Conservation (phyloP, 2,888 invertebrate species). For the Idaea biselata region DNA sequence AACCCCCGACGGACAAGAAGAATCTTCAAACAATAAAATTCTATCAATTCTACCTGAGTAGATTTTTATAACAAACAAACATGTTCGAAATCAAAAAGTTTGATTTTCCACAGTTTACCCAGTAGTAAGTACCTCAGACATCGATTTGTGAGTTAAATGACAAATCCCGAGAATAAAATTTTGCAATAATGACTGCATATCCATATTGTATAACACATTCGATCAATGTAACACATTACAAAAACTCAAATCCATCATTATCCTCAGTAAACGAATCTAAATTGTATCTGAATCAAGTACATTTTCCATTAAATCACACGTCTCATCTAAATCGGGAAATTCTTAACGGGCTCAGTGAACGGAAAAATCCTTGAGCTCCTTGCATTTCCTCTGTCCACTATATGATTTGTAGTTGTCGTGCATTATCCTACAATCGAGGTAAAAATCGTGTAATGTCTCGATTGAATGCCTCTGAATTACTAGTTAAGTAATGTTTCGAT, state of each 20-base stretch:
- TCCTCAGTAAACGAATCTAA: constrained; percentile 7
- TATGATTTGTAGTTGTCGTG: constrained; percentile 5
- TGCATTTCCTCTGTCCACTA: constrained; percentile 33
- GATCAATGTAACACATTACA: too few species aligned
- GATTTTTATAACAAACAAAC: too few species aligned
- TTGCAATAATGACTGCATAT: too few species aligned
- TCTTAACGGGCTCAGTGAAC: constrained; percentile 31
- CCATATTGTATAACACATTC: too few species aligned
- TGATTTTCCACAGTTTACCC: too few species aligned
- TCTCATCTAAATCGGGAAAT: constrained; percentile 11
- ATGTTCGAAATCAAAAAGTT: too few species aligned
- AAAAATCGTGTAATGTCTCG: not conserved
- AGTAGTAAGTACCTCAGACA: too few species aligned
- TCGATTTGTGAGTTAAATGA: constrained; percentile 3
- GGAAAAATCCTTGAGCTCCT: constrained; percentile 43
- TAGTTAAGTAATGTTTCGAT: not conserved
- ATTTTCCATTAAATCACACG: not conserved
- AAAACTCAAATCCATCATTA: constrained; percentile 2
- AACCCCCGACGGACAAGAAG: too few species aligned
- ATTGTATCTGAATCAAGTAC: not conserved
- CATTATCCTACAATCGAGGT: not conserved
- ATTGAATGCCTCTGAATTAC: not conserved
- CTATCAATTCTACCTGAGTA: too few species aligned
- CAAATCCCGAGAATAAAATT: too few species aligned
- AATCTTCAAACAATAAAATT: too few species aligned